Evolutionary conservation across 2,888 invertebrate genomes (phyloP), one percentile per base, ranked within the genome.

Genomic region (Sesamia inferens): DNA sequence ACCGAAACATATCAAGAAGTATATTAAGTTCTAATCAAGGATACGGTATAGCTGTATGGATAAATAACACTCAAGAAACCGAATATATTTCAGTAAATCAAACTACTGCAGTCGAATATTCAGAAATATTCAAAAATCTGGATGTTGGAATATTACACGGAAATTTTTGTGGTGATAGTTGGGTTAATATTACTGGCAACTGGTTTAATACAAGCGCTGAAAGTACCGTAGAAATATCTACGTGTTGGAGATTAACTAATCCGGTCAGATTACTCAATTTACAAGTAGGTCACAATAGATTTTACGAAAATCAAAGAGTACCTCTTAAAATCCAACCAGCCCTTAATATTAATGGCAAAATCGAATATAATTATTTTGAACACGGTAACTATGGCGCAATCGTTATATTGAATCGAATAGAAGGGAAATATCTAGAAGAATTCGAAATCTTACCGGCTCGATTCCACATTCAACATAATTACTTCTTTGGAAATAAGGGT

Each of bases 171-270:
- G 97, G 98, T 8, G 97, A 97, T 87, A 97, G 98, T 62, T 97
- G 98, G 95, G 97, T 99, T 1, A 99, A 99, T 92, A 97, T 99
- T n/a, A 99, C 98, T 0, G 98, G 98, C n/a, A 99, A 99, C 91
- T 97, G 97, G 93, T 99, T 99, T 92, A 98, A 98, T 85, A 97
- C 97, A 64, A 98, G 98, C 86, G 91, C 97, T 47, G 97, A 97
- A 87, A 98, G 98, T 77, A 98, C 98, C 1, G 94, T 99, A 47
- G 98, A 98, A 89, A 96, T 99, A 71, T 97, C 98, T 75, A 98
- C 99, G 0, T 99, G 99, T 93, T 99, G 98, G 98, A 96, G 94
- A 85, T 89, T 94, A 81, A 96, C 94, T 76, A 94, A 95, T 72
- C 96, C 96, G 31, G 90, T 93, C 0, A 96, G 97, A 68, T 95